These are phyloP conservation scores for Corythoichthys intestinalis DNA, from an alignment of 2,113 vertebrate species.

Conservation along the genomic window DNA sequence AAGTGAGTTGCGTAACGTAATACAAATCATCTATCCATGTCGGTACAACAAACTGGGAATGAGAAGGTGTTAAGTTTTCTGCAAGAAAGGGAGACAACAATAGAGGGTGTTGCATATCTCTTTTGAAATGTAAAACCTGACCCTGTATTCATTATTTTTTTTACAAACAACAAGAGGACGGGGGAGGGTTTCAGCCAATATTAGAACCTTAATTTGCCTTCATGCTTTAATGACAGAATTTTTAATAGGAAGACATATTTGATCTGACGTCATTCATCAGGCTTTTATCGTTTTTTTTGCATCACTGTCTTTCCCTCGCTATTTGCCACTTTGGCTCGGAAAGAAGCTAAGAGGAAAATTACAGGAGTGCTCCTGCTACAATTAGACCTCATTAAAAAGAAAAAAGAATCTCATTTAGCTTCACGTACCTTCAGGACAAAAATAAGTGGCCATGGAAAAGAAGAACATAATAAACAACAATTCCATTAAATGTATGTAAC, in stretches of 20 bases:
- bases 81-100: slow-evolving; percentile 31
- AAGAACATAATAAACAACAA: slow-evolving; percentile 2
- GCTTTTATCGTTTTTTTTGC: neutral
- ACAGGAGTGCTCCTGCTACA: slow-evolving; percentile 54
- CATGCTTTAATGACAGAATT: slow-evolving; percentile 34
- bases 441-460: slow-evolving; percentile 35
- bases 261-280: neutral
- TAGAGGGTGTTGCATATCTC: slow-evolving; percentile 30
- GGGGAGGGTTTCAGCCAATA: slow-evolving; percentile 1
- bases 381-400: slow-evolving; percentile 70
- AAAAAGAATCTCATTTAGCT: slow-evolving; percentile 67
- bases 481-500: neutral
- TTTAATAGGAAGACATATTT: slow-evolving; percentile 26
- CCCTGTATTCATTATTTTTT: slow-evolving; percentile 19
- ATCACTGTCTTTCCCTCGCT: slow-evolving; percentile 2
- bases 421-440: slow-evolving; percentile 40
- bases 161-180: slow-evolving; percentile 11
- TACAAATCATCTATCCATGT: neutral
- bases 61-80: slow-evolving; percentile 21
- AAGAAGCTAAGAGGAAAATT: slow-evolving; percentile 61
- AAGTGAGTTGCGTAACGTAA: neutral
- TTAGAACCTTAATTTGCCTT: slow-evolving; percentile 15
- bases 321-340: slow-evolving; percentile 42
- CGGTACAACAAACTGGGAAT: neutral
- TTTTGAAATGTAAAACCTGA: slow-evolving; percentile 55